Conservation (phyloP, 2,888 invertebrate genomes). For the Eumacrocentrus americanus region DNA sequence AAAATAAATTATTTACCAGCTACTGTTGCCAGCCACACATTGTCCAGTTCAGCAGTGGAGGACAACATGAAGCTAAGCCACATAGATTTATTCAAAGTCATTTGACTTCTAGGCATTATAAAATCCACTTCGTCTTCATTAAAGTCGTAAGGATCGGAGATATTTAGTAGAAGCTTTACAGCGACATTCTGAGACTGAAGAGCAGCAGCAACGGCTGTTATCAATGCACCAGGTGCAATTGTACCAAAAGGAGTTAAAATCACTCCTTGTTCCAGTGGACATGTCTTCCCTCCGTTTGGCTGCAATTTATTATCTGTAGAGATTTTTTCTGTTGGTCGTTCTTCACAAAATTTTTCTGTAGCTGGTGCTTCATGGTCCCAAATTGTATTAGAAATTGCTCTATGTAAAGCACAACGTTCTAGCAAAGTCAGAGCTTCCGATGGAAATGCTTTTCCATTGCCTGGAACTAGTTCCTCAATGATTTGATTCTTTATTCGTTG, state of each 20-base stretch:
- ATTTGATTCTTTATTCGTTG: conserved; percentile 48
- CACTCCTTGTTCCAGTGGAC: conserved; percentile 73
- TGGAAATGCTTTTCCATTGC: conserved; percentile 40
- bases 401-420: conserved; percentile 51
- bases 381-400: conserved; percentile 50
- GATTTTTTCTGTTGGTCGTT: conserved; percentile 39
- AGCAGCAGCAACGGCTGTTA: conserved; percentile 68
- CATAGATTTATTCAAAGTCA: conserved; percentile 42
- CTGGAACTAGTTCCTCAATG: conserved; percentile 49
- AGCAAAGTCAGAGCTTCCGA: conserved; percentile 39
- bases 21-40: conserved; percentile 69
- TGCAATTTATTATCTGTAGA: not conserved
- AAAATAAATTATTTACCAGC: conserved; percentile 60
- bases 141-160: conserved; percentile 27
- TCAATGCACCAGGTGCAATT: conserved; percentile 67
- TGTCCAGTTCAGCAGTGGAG: conserved; percentile 61
- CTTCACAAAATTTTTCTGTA: conserved; percentile 40
- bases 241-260: conserved; percentile 70
- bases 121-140: conserved; percentile 44
- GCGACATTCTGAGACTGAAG: conserved; percentile 67
- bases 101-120: conserved; percentile 41
- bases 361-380: conserved; percentile 35
- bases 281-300: conserved; percentile 60
- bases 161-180: conserved; percentile 36
- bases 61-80: conserved; percentile 41